phyloP scores from a whole-genome alignment of 2,888 invertebrate species.

The Catocala nupta region DNA sequence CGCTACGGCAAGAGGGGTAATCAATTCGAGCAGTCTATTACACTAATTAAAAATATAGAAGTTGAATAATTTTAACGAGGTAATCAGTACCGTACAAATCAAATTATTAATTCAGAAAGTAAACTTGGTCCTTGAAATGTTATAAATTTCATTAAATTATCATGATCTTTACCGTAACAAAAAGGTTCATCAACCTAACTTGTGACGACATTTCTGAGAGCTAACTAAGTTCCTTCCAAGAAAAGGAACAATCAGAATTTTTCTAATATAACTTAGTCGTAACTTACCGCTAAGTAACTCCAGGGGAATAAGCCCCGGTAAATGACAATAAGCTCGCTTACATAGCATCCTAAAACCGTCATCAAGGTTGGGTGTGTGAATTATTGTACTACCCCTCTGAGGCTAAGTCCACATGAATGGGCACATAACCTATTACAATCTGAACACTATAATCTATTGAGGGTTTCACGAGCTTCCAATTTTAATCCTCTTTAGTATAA shows the following conservation, averaged over 20 bases:
- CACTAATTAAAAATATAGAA: too few species aligned
- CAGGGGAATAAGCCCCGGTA: neutral
- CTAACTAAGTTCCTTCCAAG: neutral
- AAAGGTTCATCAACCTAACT: neutral
- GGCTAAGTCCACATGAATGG: constrained; percentile 22
- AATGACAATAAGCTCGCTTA: constrained; percentile 13
- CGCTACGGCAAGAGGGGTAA: too few species aligned
- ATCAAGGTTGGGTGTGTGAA: constrained; percentile 11
- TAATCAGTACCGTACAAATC: too few species aligned
- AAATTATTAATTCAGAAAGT: too few species aligned
- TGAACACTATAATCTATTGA: constrained; percentile 23
- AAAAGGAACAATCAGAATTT: neutral
- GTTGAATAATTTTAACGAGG: too few species aligned
- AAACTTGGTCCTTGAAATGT: too few species aligned
- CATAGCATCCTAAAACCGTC: constrained; percentile 11
- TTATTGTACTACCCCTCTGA: constrained; percentile 11
- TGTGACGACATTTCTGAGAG: too few species aligned
- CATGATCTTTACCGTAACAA: neutral
- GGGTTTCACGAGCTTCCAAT: constrained; percentile 18
- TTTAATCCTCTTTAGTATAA: constrained; percentile 27
- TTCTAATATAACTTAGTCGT: constrained; percentile 3
- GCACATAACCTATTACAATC: constrained; percentile 23
- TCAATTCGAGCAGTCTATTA: too few species aligned
- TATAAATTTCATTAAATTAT: too few species aligned
- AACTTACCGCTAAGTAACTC: constrained; percentile 2